Conservation (phyloP, 1,140 invertebrate species). For the Bathynomus jamesi region DNA sequence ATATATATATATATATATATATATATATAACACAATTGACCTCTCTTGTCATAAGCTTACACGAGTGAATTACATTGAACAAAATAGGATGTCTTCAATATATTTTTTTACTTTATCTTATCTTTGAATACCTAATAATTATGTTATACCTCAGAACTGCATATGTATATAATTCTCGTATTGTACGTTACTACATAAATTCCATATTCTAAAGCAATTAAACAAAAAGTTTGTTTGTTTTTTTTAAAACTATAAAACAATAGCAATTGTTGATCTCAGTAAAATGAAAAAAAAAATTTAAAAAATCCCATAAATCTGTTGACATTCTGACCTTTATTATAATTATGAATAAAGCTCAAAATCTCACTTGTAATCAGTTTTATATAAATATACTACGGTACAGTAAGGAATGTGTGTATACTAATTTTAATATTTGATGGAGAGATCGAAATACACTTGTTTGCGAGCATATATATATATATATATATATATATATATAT, state of each 20-base stretch:
- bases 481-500: background rate
- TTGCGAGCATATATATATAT: background rate
- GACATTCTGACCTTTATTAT: too few relatives aligned
- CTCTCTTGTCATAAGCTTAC: background rate
- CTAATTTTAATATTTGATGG: background rate
- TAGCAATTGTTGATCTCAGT: too few relatives aligned
- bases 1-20: background rate
- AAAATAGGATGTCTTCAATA: background rate
- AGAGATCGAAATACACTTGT: background rate
- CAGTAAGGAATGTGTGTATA: background rate
- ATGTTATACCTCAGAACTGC: background rate
- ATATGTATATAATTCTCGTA: background rate
- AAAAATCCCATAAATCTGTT: too few relatives aligned
- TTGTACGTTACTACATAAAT: too few relatives aligned
- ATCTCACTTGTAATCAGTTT: background rate
- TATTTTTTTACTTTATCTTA: background rate
- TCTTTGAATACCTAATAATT: background rate
- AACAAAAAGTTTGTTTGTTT: too few relatives aligned
- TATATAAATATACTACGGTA: background rate
- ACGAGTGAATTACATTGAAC: background rate
- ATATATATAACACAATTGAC: background rate
- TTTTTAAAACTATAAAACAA: too few relatives aligned
- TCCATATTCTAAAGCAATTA: too few relatives aligned
- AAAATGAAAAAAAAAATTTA: too few relatives aligned
- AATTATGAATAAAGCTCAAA: background rate